Conservation (phyloP, 1,140 invertebrate species). For the Holcopasites calliopsidis region DNA sequence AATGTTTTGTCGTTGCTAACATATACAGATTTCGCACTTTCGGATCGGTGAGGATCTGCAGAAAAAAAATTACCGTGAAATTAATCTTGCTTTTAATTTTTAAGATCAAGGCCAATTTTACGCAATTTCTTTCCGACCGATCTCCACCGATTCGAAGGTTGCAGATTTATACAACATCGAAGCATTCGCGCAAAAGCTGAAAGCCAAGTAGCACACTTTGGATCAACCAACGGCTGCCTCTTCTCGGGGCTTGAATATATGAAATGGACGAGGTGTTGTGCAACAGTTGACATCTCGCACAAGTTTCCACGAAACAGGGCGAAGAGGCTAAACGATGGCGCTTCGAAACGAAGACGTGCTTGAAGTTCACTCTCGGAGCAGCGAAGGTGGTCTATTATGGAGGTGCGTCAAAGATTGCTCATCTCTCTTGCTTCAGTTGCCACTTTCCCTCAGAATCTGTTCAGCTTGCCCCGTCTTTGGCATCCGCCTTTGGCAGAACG, state of each 20-base stretch:
- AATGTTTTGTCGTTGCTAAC: too few relatives aligned
- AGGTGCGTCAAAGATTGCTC: conserved; percentile 22
- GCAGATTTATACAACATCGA: too few relatives aligned
- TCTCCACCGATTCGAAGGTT: too few relatives aligned
- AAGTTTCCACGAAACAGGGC: neutral
- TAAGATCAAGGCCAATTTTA: too few relatives aligned
- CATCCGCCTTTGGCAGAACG: neutral
- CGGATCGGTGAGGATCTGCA: too few relatives aligned
- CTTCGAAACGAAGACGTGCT: neutral
- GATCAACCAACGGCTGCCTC: neutral
- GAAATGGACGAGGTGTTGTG: neutral
- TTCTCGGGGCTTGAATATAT: neutral
- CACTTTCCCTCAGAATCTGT: conserved; percentile 22
- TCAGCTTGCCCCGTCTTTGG: neutral
- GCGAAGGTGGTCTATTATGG: neutral
- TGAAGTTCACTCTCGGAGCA: conserved; percentile 2
- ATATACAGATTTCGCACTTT: too few relatives aligned
- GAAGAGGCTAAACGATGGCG: conserved; percentile 6
- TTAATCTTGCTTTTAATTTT: too few relatives aligned
- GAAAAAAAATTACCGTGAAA: too few relatives aligned
- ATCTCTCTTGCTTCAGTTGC: neutral
- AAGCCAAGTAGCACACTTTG: neutral
- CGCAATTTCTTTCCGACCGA: too few relatives aligned
- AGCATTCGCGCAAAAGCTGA: too few relatives aligned
- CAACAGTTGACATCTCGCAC: conserved; percentile 11